Evolutionary conservation across 2,888 invertebrate genomes (phyloP).

Genomic region (Eupithecia pulchellata): DNA sequence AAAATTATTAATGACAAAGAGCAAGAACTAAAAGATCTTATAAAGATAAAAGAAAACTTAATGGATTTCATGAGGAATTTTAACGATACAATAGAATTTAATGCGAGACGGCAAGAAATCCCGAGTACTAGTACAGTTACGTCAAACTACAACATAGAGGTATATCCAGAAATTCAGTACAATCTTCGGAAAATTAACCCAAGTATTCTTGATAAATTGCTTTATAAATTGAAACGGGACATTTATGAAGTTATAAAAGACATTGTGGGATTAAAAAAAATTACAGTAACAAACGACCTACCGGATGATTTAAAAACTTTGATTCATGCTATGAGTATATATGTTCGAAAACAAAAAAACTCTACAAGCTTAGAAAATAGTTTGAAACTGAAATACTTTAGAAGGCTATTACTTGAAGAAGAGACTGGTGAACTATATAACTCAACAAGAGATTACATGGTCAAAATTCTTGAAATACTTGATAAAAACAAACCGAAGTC

Average conservation of each 20-base stretch:
- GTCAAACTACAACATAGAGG: constrained; percentile 56
- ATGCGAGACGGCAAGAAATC: constrained; percentile 34
- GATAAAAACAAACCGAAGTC: constrained; percentile 51
- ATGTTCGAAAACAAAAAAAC: constrained; percentile 53
- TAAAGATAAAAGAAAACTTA: constrained; percentile 57
- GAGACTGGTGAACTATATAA: constrained; percentile 19
- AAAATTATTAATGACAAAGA: constrained; percentile 61
- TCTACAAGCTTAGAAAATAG: constrained; percentile 22
- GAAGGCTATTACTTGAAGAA: constrained; percentile 14
- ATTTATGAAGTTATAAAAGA: constrained; percentile 64
- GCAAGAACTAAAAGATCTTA: constrained; percentile 60
- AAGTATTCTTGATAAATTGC: constrained; percentile 49
- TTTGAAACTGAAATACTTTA: constrained; percentile 9
- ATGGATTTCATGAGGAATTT: constrained; percentile 50
- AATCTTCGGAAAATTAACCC: constrained; percentile 48
- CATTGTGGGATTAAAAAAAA: constrained; percentile 55
- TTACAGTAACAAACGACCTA: constrained; percentile 45
- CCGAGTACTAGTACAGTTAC: constrained; percentile 39
- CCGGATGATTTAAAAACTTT: constrained; percentile 58
- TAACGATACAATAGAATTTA: constrained; percentile 41
- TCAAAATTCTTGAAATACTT: constrained; percentile 56
- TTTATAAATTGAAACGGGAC: constrained; percentile 64
- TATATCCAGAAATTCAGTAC: constrained; percentile 48
- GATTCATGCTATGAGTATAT: constrained; percentile 58
- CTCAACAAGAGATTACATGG: constrained; percentile 47